These are phyloP conservation scores for Charadrius vociferus DNA, from an alignment of 2,113 vertebrate genomes.

Conservation along the genomic window DNA sequence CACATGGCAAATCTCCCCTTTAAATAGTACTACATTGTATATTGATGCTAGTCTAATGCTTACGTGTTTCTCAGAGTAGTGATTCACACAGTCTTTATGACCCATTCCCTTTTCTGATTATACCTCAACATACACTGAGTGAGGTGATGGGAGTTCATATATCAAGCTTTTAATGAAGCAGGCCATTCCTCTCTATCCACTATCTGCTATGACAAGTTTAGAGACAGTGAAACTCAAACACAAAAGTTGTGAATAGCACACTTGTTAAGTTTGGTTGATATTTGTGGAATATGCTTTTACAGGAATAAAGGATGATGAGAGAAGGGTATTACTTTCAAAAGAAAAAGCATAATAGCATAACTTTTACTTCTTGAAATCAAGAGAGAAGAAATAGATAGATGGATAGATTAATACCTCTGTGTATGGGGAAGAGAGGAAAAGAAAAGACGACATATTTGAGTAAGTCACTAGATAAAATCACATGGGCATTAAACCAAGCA, in stretches of 20 bases:
- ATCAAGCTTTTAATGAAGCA: not conserved
- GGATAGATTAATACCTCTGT: not conserved
- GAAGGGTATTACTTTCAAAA: not conserved
- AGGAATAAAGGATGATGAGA: not conserved
- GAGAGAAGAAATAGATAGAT: not conserved
- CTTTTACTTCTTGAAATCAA: not conserved
- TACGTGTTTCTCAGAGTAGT: not conserved
- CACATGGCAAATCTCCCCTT: not conserved
- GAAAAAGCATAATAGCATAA: not conserved
- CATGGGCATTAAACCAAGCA: not conserved
- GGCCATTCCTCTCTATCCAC: not conserved
- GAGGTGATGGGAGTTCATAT: not conserved
- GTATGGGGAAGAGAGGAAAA: not conserved
- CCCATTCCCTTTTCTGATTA: not conserved
- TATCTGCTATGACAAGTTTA: not conserved
- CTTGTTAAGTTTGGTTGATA: not conserved
- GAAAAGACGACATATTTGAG: not conserved
- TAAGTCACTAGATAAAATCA: not conserved
- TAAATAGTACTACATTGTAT: not conserved
- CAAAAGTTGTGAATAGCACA: not conserved
- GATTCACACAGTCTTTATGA: not conserved
- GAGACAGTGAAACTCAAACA: not conserved
- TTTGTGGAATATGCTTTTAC: not conserved
- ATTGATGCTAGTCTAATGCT: not conserved
- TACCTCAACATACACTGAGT: not conserved